Percentiles rank a stretch among this genome's conserved stretches.
phyloP scores from a whole-genome alignment of 2,797 vertebrate species.

The Lemur catta region DNA sequence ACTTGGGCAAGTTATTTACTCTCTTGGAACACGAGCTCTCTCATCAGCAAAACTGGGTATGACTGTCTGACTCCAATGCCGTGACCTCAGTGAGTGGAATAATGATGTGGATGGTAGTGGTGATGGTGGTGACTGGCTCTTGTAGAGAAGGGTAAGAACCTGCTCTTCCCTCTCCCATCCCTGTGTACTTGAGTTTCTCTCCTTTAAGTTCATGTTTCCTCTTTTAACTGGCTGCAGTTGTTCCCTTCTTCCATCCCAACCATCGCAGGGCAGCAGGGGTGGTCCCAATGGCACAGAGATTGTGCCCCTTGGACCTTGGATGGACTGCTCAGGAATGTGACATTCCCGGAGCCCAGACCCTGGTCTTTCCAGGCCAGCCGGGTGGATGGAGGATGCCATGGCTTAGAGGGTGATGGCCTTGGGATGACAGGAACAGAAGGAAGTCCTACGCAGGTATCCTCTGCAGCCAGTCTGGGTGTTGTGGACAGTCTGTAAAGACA shows the following conservation, averaged over 20 bases:
- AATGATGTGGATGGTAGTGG: too few relatives aligned
- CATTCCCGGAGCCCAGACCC: neutral
- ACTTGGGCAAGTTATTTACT: neutral
- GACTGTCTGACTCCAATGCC: neutral
- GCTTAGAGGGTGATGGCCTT: neutral
- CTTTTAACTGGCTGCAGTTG: neutral
- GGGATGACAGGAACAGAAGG: neutral
- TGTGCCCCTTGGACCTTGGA: neutral
- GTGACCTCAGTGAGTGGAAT: fast-evolving
- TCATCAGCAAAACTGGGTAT: neutral
- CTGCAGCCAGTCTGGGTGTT: neutral
- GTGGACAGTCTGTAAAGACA: neutral
- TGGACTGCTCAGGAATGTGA: neutral
- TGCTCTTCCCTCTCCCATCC: neutral
- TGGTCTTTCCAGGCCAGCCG: neutral
- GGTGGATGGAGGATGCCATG: neutral
- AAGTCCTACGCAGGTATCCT: neutral
- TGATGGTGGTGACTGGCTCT: neutral
- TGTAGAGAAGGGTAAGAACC: neutral
- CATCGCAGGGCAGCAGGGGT: neutral
- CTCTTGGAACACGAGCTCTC: neutral
- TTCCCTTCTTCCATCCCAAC: neutral
- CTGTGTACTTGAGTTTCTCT: neutral
- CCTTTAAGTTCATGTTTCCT: neutral
- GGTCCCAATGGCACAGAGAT: neutral